Evolutionary conservation across 2,113 vertebrate species (phyloP), one percentile per base, ranked within the genome.

Genomic region (Periophthalmodon schlosseri): DNA sequence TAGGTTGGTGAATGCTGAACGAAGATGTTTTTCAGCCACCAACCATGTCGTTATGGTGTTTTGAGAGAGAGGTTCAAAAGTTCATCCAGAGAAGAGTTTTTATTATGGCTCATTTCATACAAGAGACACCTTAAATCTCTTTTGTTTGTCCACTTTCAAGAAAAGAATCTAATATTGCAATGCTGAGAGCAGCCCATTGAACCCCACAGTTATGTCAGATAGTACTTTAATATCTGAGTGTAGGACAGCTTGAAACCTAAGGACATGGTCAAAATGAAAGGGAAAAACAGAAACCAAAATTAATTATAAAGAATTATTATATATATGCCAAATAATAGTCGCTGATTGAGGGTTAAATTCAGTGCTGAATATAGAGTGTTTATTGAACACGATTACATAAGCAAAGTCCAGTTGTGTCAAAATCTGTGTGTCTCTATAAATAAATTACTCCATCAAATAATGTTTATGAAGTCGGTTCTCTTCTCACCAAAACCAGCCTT

Each of bases 1-100:
- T 63, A 88, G 61, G 76, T 86, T 69, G 87, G 81, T 80, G 64
- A 81, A 76, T 80, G 86, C 80, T 78, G 79, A 76, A 78, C 73
- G 81, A 79, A 76, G 80, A 82, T 82, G 69, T 87, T 86, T 87
- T 80, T 57, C 68, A 82, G 77, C 67, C 69, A 79, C 68, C 72
- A 20, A 44, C 34, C 49, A 44, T 80, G 74, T 69, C 82, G 66
- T 74, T 80, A 54, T 74, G 87, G 70, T 75, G 75, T 63, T 63
- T 63, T 63, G 28, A 84, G 72, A 84, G 79, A 47, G 0, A 67
- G 52, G 72, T 72, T 69, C 65, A 47, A 85, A 60, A 15, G 72
- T 75, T 77, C 68, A 77, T 70, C 75, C 69, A 63, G 60, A 73
- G 82, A 73, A 72, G 71, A 76, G 79, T 58, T 57, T 79, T 88